Evolutionary conservation across 2,113 vertebrate genomes (phyloP), one percentile per base, ranked within the genome.

Genomic region (Macrotus californicus): DNA sequence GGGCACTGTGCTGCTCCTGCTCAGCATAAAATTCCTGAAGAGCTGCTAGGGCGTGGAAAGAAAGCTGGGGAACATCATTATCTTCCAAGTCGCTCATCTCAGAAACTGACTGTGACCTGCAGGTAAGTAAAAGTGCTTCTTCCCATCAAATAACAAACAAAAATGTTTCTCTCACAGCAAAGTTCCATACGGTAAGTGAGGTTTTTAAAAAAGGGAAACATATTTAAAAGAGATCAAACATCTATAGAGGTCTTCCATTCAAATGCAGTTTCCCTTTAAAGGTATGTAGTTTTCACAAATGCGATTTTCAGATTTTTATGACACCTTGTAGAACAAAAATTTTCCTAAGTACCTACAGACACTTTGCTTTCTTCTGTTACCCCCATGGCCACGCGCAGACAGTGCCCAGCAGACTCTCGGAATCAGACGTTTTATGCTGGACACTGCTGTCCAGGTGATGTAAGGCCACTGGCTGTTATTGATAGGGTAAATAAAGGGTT

Each of bases 11-110:
- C 16, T 97, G 95, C 92, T 98, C 96, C 90, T 98, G 98, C 92
- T 99, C 99, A 8, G 96, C 92, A 95, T 99, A 99, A 96, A 99
- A 99, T 93, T 99, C 99, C 96, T 99, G 99, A 96, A 99, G 98
- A 12, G 99, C 99, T 10, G 99, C 99, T 93, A 99, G 95, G 0
- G 99, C 93, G 34, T 98, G 98, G 31, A 98, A 98, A 4, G 99
- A 99, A 94, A 99, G 99, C 91, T 98, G 98, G 5, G 99, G 99
- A 29, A 96, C 67, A 12, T 99, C 99, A 0, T 99, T 99, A 4
- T 99, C 98, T n/a, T 98, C 98, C 0, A 70, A 92, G 97, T 99
- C 98, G 46, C 98, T 98, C 99, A 99, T 99, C 95, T 95, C 97
- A 96, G 97, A 96, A 72, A 91, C 11, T 0, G 0, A 34, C 89